Base-by-base conservation (phyloP, 2,888 invertebrate genomes). In the Ariolimax columbianus region DNA sequence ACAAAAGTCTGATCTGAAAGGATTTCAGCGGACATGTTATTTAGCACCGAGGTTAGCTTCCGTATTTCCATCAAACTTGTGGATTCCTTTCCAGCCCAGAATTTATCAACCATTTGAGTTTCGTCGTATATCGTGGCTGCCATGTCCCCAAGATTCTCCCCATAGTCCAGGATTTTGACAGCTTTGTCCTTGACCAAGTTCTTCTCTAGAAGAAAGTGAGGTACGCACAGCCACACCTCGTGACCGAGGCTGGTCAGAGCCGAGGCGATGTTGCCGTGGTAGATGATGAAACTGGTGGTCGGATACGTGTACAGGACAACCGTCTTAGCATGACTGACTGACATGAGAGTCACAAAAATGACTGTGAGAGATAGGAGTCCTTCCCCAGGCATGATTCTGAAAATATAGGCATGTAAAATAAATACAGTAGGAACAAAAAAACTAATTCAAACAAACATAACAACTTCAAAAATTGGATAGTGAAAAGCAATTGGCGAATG, bases 161-260 rank as follows among this genome's bases (percentile, higher is more conserved):
- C 82, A 33, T 75, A 82, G 23, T 33, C 38, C 11, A 75, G 17
- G 9, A 82, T n/a, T 9, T 63, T 75, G 23, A 82, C 55, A 43
- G 17, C 0, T 26, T 38, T 75, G n/a, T 59, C 51, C 23, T 73
- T 55, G 19, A 82, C 66, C 30, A 73, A 26, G 59, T 55, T 33
- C 30, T 40, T 75, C 6, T 59, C 3, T 11, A 38, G 14, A 1
- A 82, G 23, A 36, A 47, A 82, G 19, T 75, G 36, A 30, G 82
- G 82, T 9, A 82, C 43, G 43, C 59, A 75, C 1, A 82, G 17
- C 75, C 75, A 82, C 2, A 77, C 77, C 47, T 83, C 75, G 77
- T 86, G 86, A 9, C 85, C 83, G 26, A 86, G 75, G 1, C 47
- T 72, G 14, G 66, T 72, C 11, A 86, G 47, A 4, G 78, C 84